Percentiles rank a stretch among this genome's conserved stretches.
phyloP scores from a whole-genome alignment of 92 coral and sea anemone genomes.

The Epizoanthus rinbou region DNA sequence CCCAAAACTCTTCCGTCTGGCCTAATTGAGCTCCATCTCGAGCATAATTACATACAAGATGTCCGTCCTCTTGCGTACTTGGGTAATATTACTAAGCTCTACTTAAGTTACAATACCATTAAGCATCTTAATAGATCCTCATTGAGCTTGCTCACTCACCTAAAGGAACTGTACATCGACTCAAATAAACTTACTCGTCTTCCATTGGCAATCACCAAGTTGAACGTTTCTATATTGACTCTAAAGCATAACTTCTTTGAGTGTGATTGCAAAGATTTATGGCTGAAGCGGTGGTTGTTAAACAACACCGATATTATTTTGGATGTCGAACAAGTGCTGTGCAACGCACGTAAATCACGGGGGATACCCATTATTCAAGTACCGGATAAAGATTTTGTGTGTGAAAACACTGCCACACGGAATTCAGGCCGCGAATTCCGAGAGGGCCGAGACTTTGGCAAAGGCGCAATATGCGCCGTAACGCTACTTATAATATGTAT shows the following conservation, averaged over 20 bases:
- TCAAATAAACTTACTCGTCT: conserved; percentile 63
- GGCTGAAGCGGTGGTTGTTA: conserved; percentile 73
- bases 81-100: conserved; percentile 53
- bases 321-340: conserved; percentile 55
- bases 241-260: conserved; percentile 61
- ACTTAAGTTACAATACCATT: conserved; percentile 66
- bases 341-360: conserved; percentile 54
- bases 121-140: conserved; percentile 49
- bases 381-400: conserved; percentile 57
- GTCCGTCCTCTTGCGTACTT: conserved; percentile 54
- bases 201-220: conserved; percentile 47
- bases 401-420: conserved; percentile 30
- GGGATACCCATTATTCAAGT: conserved; percentile 57
- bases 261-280: conserved; percentile 75
- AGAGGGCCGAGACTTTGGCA: no score
- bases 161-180: conserved; percentile 58
- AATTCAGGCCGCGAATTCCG: no score
- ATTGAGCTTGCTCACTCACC: conserved; percentile 23
- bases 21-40: conserved; percentile 51
- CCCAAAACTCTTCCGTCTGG: conserved; percentile 69
- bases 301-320: conserved; percentile 31
- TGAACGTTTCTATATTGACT: conserved; percentile 44
- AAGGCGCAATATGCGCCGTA: not conserved
- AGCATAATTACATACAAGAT: conserved; percentile 57
- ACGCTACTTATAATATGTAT: not conserved